Base-by-base conservation (phyloP, 2,888 invertebrate species). In the Odontothrips loti region DNA sequence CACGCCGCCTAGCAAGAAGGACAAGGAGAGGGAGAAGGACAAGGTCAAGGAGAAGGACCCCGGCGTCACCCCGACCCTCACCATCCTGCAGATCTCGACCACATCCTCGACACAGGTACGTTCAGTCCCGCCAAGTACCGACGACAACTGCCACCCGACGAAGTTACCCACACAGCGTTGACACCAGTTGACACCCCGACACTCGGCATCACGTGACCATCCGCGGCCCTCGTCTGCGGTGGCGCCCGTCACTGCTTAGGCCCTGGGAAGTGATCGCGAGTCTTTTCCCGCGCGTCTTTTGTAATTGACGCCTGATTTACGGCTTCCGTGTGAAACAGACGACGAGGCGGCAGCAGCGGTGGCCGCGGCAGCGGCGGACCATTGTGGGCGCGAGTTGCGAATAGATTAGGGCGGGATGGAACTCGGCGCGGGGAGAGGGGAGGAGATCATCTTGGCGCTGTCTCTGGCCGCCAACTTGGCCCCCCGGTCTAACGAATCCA, bases 201-300 rank as follows among this genome's bases (percentile, higher is more conserved):
- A n/a, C n/a, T n/a, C n/a, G n/a, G n/a, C n/a, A n/a, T n/a, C n/a
- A n/a, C n/a, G n/a, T n/a, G n/a, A n/a, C n/a, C n/a, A n/a, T n/a
- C n/a, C n/a, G n/a, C n/a, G n/a, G n/a, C n/a, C n/a, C n/a, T n/a
- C n/a, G n/a, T n/a, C n/a, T n/a, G n/a, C n/a, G n/a, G n/a, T n/a
- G n/a, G n/a, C n/a, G n/a, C n/a, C n/a, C n/a, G n/a, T n/a, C n/a
- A n/a, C n/a, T n/a, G n/a, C n/a, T n/a, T n/a, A n/a, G 68, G 23
- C n/a, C n/a, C 23, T 68, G 68, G 23, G 68, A 68, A 68, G 23
- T 68, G 68, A 68, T 68, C 68, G 68, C 23, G 68, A 11, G n/a
- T 17, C 68, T 23, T 68, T 68, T 68, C 68, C 68, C 68, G 68
- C n/a, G n/a, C 68, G 68, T 23, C 68, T n/a, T 68, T 68, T n/a